Evolutionary conservation across 2,888 invertebrate species (phyloP), one percentile per base, ranked within the genome.

Genomic region (Cosmia pyralina): DNA sequence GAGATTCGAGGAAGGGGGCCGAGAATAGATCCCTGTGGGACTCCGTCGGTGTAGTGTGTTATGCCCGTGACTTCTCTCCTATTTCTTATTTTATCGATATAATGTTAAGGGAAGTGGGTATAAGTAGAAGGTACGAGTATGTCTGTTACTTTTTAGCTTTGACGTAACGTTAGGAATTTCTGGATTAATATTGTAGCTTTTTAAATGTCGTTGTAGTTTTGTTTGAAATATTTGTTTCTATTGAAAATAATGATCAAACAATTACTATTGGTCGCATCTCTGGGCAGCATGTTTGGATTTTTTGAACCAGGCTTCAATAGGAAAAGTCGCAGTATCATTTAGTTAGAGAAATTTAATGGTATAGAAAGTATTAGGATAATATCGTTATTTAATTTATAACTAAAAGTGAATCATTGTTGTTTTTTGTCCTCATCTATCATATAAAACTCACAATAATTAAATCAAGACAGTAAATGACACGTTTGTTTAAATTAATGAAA

Each of bases 21-120:
- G 87, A 93, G 93, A 95, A 95, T 96, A 96, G 94, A 92, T 95
- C 96, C 96, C 96, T 91, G 91, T 88, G 96, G 95, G 95, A 96
- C 95, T 94, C 92, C 79, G 75, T 90, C 90, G 91, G 91, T 90
- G 87, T 87, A 88, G 94, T 90, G 91, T 81, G 93, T 77, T 80
- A 76, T 77, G 62, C 79, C 79, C 92, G 89, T 88, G 89, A 88
- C 90, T 90, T 91, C 89, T 90, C 90, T 91, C 90, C 67, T 65
- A 90, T 91, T 92, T 88, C 90, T 87, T 88, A 88, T 88, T 88
- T 88, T 88, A 85, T 88, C 87, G 76, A 81, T 76, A 80, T 77
- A 69, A 72, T 80, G 72, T 52, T 50, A 46, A 71, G 79, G 81
- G 77, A 76, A 76, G 77, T 79, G 72, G 73, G 70, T 83, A 68